These are phyloP conservation scores for Patella pellucida DNA, from an alignment of 2,888 invertebrate species.

Conservation along the genomic window DNA sequence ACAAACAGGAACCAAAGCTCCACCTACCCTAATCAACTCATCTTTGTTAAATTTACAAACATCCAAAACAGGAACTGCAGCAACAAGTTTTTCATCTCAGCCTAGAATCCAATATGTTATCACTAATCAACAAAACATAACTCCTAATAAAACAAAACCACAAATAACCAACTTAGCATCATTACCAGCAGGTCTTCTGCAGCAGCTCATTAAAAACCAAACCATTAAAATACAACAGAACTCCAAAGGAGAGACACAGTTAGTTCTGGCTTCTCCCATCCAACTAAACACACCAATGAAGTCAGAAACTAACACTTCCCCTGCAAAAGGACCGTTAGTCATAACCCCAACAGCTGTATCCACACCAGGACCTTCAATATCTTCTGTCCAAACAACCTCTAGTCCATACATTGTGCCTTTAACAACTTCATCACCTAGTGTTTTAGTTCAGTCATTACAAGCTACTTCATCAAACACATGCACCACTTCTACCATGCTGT, in stretches of 20 bases:
- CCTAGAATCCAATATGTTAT: not conserved
- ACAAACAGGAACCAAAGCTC: not conserved
- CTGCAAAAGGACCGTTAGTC: not conserved
- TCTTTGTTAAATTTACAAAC: not conserved
- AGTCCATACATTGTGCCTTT: constrained; percentile 15
- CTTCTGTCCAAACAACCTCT: constrained; percentile 9
- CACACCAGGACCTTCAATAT: constrained; percentile 3
- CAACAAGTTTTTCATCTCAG: not conserved
- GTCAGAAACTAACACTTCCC: not conserved
- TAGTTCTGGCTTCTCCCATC: constrained; percentile 26
- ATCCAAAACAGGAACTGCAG: not conserved
- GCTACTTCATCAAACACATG: not conserved
- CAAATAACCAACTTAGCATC: constrained; percentile 35
- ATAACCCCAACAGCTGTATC: not conserved
- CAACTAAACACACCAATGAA: constrained; percentile 18
- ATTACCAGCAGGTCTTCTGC: constrained; percentile 53
- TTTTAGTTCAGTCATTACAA: not conserved
- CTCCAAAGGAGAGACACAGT: constrained; percentile 30
- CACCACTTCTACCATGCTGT: not conserved
- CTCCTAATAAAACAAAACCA: constrained; percentile 12
- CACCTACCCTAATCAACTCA: not conserved
- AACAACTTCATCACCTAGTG: constrained; percentile 18
- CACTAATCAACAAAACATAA: not conserved
- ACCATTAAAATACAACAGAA: constrained; percentile 50
- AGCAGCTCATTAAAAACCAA: constrained; percentile 51